Percentiles rank a stretch among this genome's conserved stretches.
Conservation (phyloP, 1,140 invertebrate genomes). For the Gryon sp. region DNA sequence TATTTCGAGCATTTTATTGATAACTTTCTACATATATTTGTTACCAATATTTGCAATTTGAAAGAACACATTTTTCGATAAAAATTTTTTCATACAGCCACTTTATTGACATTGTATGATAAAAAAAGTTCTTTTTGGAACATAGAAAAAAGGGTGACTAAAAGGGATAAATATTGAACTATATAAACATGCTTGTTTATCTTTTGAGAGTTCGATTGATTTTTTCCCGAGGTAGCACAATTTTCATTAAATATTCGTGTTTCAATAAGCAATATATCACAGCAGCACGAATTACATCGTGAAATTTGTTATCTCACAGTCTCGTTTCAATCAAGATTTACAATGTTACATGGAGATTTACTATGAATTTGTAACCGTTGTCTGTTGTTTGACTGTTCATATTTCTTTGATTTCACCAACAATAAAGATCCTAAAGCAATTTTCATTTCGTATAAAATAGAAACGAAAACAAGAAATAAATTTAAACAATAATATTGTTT, state of each 20-base stretch:
- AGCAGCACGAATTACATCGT: slow-evolving; percentile 38
- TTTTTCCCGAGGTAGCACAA: neutral
- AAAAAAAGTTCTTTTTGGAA: too few species aligned
- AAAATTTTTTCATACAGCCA: too few species aligned
- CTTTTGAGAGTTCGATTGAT: neutral
- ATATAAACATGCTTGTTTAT: too few species aligned
- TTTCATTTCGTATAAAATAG: too few species aligned
- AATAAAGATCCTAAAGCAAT: slow-evolving; percentile 7
- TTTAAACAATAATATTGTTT: too few species aligned
- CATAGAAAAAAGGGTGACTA: too few species aligned
- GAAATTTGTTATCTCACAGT: neutral
- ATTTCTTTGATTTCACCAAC: slow-evolving; percentile 8
- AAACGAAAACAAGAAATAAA: slow-evolving; percentile 22
- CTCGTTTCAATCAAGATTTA: slow-evolving; percentile 42
- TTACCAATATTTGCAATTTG: too few species aligned
- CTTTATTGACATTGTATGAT: too few species aligned
- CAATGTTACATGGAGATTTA: slow-evolving; percentile 18
- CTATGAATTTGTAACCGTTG: slow-evolving; percentile 16
- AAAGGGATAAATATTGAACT: too few species aligned
- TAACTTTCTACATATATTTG: too few species aligned
- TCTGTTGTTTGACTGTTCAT: slow-evolving; percentile 9
- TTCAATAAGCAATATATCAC: slow-evolving; percentile 43
- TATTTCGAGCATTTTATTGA: too few species aligned
- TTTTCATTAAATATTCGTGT: slow-evolving; percentile 35
- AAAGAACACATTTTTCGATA: too few species aligned